A percentile compares a stretch with the other conserved stretches of the same genome.
These are phyloP conservation scores for Apodemia duryi DNA, from an alignment of 2,888 invertebrate species.

Conservation along the genomic window DNA sequence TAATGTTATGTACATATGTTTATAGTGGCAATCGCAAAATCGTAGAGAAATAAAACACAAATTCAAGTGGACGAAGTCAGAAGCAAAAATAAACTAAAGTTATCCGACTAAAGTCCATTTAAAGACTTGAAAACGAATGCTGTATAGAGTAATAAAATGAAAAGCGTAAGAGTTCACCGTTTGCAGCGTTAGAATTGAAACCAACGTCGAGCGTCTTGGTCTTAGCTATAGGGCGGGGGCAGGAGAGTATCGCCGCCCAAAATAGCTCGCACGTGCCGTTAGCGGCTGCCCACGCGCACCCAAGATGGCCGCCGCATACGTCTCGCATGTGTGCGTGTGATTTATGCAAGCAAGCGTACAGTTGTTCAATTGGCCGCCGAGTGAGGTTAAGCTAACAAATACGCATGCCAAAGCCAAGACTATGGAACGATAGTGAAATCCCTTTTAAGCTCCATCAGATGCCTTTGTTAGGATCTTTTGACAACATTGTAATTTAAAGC, in stretches of 20 bases:
- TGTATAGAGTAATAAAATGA: constrained; percentile 20
- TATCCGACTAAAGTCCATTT: constrained; percentile 5
- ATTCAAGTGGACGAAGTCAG: background rate
- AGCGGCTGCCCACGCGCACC: constrained; percentile 71
- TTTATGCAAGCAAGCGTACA: constrained; percentile 42
- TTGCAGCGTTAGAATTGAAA: constrained; percentile 22
- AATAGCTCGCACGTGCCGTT: constrained; percentile 77
- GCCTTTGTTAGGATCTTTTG: background rate
- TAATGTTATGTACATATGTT: no score
- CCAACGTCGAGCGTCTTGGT: constrained; percentile 26
- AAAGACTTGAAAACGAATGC: constrained; percentile 18
- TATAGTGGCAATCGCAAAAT: background rate
- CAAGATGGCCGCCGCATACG: constrained; percentile 62
- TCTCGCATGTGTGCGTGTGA: constrained; percentile 48
- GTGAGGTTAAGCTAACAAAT: constrained; percentile 23
- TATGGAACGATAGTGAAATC: constrained; percentile 16
- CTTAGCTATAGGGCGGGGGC: constrained; percentile 38
- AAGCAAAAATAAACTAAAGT: background rate
- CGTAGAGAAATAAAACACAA: background rate
- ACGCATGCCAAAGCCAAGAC: constrained; percentile 21
- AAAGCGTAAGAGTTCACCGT: constrained; percentile 17
- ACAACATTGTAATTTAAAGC: background rate
- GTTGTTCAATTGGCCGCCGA: constrained; percentile 26
- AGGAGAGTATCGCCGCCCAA: constrained; percentile 66
- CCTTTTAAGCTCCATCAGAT: background rate